phyloP scores from a whole-genome alignment of 2,113 vertebrate species.

The Gobio gobio region DNA sequence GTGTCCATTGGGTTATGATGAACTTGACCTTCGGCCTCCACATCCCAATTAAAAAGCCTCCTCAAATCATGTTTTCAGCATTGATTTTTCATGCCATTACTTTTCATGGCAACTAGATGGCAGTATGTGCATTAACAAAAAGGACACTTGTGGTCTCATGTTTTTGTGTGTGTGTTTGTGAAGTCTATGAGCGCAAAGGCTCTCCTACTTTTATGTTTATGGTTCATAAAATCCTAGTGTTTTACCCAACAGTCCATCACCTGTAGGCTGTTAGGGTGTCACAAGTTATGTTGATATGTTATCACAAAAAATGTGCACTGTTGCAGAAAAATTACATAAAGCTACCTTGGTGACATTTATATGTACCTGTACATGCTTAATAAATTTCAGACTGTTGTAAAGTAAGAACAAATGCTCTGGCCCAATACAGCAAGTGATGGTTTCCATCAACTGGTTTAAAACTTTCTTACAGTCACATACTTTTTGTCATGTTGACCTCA shows the following conservation, averaged over 20 bases:
- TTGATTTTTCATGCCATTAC: neutral
- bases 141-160: neutral
- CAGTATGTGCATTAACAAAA: neutral
- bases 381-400: neutral
- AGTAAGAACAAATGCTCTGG: neutral
- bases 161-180: neutral
- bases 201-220: neutral
- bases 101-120: slow-evolving; percentile 41
- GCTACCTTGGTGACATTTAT: neutral
- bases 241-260: neutral
- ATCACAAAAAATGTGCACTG: neutral
- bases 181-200: neutral
- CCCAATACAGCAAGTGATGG: neutral
- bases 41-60: neutral
- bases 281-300: neutral
- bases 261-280: neutral
- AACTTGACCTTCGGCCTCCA: too few relatives aligned
- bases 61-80: neutral
- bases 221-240: neutral
- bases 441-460: neutral
- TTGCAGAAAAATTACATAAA: neutral
- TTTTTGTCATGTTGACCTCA: neutral
- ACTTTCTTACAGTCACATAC: neutral
- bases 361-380: neutral
- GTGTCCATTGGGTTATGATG: too few relatives aligned